Percentiles rank a stretch among this genome's conserved stretches.
phyloP scores from a whole-genome alignment of 2,113 vertebrate species.

The Clarias magur region DNA sequence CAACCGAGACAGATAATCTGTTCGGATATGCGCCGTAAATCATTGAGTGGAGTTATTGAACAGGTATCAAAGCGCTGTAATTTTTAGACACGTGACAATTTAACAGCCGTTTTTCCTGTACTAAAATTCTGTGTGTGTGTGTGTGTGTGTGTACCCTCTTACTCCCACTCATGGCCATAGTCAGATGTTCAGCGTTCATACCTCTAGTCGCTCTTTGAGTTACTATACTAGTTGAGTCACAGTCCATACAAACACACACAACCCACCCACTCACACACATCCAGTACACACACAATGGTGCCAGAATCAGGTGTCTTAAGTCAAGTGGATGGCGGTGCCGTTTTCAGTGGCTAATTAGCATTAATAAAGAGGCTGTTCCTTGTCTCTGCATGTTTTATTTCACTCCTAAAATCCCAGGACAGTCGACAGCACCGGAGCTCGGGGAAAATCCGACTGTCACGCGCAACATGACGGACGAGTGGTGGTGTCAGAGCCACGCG shows the following conservation, averaged over 20 bases:
- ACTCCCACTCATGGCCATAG: neutral
- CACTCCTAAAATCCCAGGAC: conserved; percentile 97
- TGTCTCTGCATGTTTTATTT: conserved; percentile 99
- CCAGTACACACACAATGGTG: conserved; percentile 51
- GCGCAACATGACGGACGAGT: conserved; percentile 99
- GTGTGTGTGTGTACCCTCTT: neutral
- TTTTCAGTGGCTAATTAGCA: conserved; percentile 95
- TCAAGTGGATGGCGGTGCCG: conserved; percentile 82
- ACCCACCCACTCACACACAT: conserved; percentile 17
- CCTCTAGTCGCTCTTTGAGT: neutral
- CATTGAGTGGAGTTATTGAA: neutral
- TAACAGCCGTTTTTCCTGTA: neutral
- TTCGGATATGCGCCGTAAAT: too few species aligned
- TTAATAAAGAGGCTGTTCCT: conserved; percentile 99
- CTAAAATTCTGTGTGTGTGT: neutral
- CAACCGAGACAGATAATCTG: neutral
- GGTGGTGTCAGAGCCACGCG: conserved; percentile 92
- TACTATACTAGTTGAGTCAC: neutral
- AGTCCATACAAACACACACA: conserved; percentile 24
- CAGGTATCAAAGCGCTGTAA: neutral
- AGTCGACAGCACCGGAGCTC: conserved; percentile 89
- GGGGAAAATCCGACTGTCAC: conserved; percentile 98
- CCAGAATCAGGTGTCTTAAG: conserved; percentile 85
- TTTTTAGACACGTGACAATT: neutral
- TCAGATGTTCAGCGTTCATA: neutral